Conservation (phyloP, 1,140 invertebrate genomes). For the Drosophila ficusphila region DNA sequence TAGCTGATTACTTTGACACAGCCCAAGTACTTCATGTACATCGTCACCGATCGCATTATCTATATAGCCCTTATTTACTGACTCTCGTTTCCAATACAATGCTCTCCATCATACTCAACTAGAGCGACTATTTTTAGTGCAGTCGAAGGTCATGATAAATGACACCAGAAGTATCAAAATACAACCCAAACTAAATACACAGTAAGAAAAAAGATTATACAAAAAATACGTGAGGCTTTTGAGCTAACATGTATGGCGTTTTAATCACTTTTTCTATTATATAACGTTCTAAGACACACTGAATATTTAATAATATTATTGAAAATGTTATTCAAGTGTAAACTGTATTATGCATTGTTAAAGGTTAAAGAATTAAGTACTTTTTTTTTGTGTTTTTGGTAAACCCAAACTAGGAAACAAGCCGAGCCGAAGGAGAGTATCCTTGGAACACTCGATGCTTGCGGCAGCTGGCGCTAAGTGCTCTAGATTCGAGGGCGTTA, state of each 20-base stretch:
- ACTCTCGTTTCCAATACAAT: conserved; percentile 7
- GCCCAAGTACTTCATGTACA: conserved; percentile 41
- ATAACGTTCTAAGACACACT: no score
- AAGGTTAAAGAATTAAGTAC: no score
- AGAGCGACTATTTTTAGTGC: conserved; percentile 61
- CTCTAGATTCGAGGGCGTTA: conserved; percentile 71
- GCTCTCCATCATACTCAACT: conserved; percentile 31
- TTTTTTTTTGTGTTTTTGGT: conserved; percentile 7
- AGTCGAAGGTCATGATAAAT: conserved; percentile 74
- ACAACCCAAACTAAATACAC: conserved; percentile 38
- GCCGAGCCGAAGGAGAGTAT: conserved; percentile 39
- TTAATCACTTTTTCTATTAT: no score
- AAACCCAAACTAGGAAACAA: conserved; percentile 9
- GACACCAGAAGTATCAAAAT: conserved; percentile 78
- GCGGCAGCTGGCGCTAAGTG: conserved; percentile 78
- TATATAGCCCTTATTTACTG: conserved; percentile 43
- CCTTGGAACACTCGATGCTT: conserved; percentile 52
- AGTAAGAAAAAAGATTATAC: neutral
- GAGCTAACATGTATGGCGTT: no score
- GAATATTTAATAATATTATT: no score
- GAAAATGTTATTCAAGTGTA: no score
- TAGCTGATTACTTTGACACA: conserved; percentile 39
- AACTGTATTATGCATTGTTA: no score
- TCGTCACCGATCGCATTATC: conserved; percentile 55
- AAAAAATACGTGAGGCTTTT: neutral